These are phyloP conservation scores for Galeruca laticollis DNA, from an alignment of 2,888 invertebrate species.

Conservation along the genomic window DNA sequence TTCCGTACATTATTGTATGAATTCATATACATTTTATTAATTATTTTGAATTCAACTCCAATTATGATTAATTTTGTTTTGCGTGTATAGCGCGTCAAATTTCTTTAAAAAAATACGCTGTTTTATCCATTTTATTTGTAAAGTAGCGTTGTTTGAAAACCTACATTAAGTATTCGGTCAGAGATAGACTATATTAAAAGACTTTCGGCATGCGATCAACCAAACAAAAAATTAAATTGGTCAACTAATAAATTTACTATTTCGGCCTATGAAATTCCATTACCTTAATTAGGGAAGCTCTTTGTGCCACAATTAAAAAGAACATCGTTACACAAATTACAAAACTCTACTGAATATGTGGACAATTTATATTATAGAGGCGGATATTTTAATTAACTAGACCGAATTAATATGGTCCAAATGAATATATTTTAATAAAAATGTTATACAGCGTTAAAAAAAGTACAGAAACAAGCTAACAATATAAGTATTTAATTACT, in stretches of 20 bases:
- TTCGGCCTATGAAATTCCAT: neutral
- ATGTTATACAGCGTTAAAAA: neutral
- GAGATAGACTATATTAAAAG: neutral
- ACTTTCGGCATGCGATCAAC: neutral
- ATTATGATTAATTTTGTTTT: no score
- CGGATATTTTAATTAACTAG: constrained; percentile 9
- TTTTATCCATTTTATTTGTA: no score
- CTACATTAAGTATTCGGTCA: neutral
- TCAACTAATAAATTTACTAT: neutral
- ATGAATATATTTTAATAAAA: neutral
- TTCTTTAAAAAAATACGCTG: no score
- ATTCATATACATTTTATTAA: no score
- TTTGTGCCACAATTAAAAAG: neutral
- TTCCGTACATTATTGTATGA: no score
- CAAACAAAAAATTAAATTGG: neutral
- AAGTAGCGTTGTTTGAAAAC: neutral
- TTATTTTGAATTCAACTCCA: no score
- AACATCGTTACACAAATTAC: neutral
- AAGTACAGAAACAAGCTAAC: neutral
- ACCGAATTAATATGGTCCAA: neutral
- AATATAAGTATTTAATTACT: neutral
- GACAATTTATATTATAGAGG: neutral
- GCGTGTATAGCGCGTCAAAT: no score
- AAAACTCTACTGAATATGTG: neutral
- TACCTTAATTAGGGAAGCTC: neutral